Evolutionary conservation across 2,888 invertebrate genomes (phyloP), one percentile per base, ranked within the genome.

Genomic region (Parthenolecanium corni): DNA sequence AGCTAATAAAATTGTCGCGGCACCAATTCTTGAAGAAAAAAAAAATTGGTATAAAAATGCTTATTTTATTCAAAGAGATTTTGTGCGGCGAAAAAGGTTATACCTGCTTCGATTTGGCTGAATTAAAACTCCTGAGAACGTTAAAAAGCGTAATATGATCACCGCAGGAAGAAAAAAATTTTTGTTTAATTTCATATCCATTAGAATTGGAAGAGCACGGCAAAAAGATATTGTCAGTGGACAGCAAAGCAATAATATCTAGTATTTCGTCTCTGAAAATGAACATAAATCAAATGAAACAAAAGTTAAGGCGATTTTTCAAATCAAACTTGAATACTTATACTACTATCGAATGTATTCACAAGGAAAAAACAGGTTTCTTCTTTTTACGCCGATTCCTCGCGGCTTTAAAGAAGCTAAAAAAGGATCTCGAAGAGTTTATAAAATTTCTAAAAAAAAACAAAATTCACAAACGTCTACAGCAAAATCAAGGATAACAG

Each of bases 71-170:
- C 18, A 44, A 42, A 49, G 14, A 24, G 14, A 36, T 31, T 20
- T 5, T 14, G 14, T 31, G 9, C 31, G 5, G 31, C 31, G 31
- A 31, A 31, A 6, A 31, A 31, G 9, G 9, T 6, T 14, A 11
- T 36, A 58, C 58, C 36, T 58, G 25, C 49, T 58, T 58, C 16
- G 18, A 54, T 61, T 53, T 62, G 2, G 62, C 25, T 58, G 58
- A 84, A 68, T 79, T 81, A 74, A 82, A 95, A 3, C 84, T 86
- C 70, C 83, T 82, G 73, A 81, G 95, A 40, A 95, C 85, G 73
- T 94, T 97, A 14, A 97, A 77, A 61, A 93, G 76, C 1, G 91
- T 94, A 47, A 96, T 77, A 72, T 93, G 93, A 74, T 98, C 97
- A 12, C 98, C 96, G 68, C 88, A 82, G 20, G 84, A 80, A 0